Conservation (phyloP, 2,888 invertebrate species). For the Incurvaria masculella region DNA sequence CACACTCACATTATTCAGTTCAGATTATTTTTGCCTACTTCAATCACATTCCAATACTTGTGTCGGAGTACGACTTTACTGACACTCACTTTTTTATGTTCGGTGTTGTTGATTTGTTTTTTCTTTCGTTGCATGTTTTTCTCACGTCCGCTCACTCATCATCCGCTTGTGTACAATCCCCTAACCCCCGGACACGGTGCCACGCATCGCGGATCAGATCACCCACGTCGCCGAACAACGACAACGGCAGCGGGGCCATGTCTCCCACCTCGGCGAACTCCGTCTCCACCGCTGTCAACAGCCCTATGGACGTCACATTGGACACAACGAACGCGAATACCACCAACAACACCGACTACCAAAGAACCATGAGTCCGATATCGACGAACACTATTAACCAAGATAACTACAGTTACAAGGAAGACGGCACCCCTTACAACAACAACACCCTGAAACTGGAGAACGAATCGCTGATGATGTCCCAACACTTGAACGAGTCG, state of each 20-base stretch:
- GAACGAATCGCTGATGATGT: constrained; percentile 45
- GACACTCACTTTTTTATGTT: constrained; percentile 24
- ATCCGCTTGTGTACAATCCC: constrained; percentile 47
- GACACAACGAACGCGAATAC: constrained; percentile 32
- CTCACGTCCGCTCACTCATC: constrained; percentile 47
- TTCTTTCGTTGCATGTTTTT: constrained; percentile 48
- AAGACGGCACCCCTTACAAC: constrained; percentile 33
- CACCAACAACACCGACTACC: constrained; percentile 33
- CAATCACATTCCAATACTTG: background rate
- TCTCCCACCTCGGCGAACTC: constrained; percentile 33
- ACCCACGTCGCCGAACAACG: constrained; percentile 36
- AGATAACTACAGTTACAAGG: constrained; percentile 60
- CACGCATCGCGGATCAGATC: constrained; percentile 35
- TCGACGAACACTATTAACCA: constrained; percentile 28
- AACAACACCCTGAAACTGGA: constrained; percentile 50
- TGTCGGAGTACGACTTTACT: background rate
- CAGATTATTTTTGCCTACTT: background rate
- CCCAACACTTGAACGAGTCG: constrained; percentile 38
- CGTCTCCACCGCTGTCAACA: constrained; percentile 23
- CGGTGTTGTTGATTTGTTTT: constrained; percentile 11
- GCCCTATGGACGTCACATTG: constrained; percentile 27
- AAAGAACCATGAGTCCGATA: constrained; percentile 38
- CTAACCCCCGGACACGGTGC: background rate
- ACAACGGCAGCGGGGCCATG: constrained; percentile 40
- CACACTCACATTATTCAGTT: background rate